Evolutionary conservation across 2,113 vertebrate genomes (phyloP).

Genomic region (Crotalus viridis): DNA sequence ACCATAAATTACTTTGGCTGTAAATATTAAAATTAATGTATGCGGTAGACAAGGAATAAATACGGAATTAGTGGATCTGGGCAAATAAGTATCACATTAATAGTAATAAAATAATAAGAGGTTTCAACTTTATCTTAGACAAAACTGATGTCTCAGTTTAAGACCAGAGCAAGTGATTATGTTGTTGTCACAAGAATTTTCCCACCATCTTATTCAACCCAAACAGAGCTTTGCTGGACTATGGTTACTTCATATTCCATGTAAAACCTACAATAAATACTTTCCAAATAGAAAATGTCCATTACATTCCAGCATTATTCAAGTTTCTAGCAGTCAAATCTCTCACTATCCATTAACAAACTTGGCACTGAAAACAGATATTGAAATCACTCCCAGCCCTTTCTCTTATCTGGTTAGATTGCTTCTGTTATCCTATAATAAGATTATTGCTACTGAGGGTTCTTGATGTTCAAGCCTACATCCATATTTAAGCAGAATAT

Average conservation of each 20-base stretch:
- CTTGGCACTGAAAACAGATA: not conserved
- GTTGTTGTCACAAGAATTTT: not conserved
- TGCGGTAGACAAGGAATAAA: not conserved
- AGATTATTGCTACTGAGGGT: not conserved
- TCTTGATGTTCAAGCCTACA: not conserved
- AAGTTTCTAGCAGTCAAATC: not conserved
- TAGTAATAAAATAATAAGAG: not conserved
- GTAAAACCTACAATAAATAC: not conserved
- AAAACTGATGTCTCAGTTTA: not conserved
- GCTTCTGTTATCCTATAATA: not conserved
- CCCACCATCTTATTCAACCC: not conserved
- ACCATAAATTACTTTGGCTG: not conserved
- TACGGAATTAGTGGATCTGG: not conserved
- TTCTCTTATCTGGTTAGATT: not conserved
- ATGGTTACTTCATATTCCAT: not conserved
- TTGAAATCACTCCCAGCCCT: not conserved
- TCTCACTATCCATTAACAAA: not conserved
- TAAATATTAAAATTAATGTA: not conserved
- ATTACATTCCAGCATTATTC: not conserved
- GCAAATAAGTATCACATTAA: not conserved
- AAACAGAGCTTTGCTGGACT: not conserved
- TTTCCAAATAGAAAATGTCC: not conserved
- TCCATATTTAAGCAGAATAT: not conserved
- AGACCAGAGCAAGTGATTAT: not conserved
- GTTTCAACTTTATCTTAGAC: not conserved